Base-by-base conservation (phyloP, 2,888 invertebrate genomes). In the Lasioglossum figueresi region DNA sequence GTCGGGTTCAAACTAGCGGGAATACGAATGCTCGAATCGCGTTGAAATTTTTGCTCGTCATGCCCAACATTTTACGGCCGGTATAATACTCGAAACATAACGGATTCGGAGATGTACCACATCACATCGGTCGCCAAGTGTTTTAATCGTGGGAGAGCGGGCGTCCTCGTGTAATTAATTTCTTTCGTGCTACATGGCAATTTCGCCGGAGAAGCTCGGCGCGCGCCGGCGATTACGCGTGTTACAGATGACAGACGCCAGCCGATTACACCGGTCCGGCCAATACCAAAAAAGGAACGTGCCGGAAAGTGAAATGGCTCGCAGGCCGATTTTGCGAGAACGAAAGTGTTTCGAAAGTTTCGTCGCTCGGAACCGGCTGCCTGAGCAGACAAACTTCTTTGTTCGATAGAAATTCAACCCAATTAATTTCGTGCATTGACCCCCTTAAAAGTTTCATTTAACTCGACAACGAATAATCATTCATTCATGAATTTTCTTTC, bases 261-360 rank as follows among this genome's bases (percentile, higher is more conserved):
- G 37, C 59, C 59, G 79, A 80, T 80, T 80, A 75, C 84, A 81
- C 76, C 66, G 79, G 73, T 78, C 66, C 79, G 45, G 52, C 31
- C 80, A 63, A 63, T 70, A 82, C 86, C 82, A 82, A 80, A 85
- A 85, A 79, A 80, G 86, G 82, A 77, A 84, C 74, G 70, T 63
- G 75, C 52, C 80, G 52, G 85, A 86, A 81, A 85, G 86, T 85
- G 86, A 86, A 86, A 86, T 86, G 84, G 71, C 77, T 59, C 79
- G 84, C 70, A 14, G 80, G 19, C 27, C 71, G 71, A 80, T 80
- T 78, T 78, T 80, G 80, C 78, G 74, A 76, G 66, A 85, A 84
- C 73, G 85, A 85, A 85, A 85, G 85, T 71, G 85, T 78, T 84
- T 84, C 80, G 85, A 85, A 85, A 85, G 84, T 84, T 70, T n/a